Percentiles rank a stretch among this genome's conserved stretches.
Conservation (phyloP, 1,140 invertebrate genomes). For the Calephelis nemesis region DNA sequence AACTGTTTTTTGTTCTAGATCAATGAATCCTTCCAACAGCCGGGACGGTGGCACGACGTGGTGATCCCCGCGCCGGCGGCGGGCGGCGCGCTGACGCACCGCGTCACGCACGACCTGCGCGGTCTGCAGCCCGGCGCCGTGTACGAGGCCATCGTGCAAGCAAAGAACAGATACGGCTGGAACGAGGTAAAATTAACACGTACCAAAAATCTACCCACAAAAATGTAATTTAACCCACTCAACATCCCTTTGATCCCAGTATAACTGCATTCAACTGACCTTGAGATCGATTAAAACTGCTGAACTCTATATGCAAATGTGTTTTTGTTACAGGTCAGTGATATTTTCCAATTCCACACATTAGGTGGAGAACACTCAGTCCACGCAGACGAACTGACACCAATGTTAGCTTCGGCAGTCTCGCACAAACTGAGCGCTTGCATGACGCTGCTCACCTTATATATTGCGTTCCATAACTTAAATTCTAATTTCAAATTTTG, state of each 20-base stretch:
- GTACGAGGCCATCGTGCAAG: constrained; percentile 85
- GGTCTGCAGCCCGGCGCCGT: constrained; percentile 81
- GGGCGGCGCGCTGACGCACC: constrained; percentile 53
- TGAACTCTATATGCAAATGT: not conserved
- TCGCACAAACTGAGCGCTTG: constrained; percentile 28
- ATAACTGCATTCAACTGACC: not conserved
- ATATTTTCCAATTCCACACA: constrained; percentile 83
- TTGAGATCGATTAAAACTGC: not conserved
- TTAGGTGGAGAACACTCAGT: constrained; percentile 59
- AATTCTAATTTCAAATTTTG: constrained; percentile 26
- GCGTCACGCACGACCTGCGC: constrained; percentile 77
- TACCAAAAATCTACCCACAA: too few relatives aligned
- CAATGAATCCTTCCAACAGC: constrained; percentile 86
- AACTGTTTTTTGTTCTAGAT: constrained; percentile 72
- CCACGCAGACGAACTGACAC: constrained; percentile 64
- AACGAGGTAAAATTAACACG: constrained; percentile 76
- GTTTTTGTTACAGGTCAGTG: constrained; percentile 77
- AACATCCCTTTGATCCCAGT: not conserved
- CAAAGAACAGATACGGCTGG: constrained; percentile 86
- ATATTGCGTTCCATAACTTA: constrained; percentile 28
- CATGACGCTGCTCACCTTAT: constrained; percentile 35
- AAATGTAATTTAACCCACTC: not conserved
- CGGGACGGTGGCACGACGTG: constrained; percentile 86
- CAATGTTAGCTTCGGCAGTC: constrained; percentile 50
- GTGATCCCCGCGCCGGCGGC: constrained; percentile 55